Conservation (phyloP, 2,797 vertebrate species). For the Pseudopleuronectes americanus region DNA sequence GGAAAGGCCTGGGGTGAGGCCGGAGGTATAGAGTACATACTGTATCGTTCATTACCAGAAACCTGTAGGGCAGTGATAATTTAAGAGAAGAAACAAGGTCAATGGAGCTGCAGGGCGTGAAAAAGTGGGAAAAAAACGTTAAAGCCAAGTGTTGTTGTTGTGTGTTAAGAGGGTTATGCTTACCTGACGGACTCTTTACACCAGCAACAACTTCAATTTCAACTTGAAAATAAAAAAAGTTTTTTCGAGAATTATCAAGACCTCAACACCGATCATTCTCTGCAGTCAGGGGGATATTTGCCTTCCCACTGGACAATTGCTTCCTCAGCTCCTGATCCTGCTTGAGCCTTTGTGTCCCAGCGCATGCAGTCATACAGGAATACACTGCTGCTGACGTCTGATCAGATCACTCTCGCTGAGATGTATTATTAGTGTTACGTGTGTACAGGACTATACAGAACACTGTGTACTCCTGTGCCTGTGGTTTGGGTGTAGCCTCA, state of each 20-base stretch:
- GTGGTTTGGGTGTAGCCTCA: slow-evolving; percentile 72
- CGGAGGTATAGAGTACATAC: slow-evolving; percentile 6
- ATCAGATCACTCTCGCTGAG: background rate
- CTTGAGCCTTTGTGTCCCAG: background rate
- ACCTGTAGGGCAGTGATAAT: background rate
- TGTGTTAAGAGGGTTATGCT: background rate
- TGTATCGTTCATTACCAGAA: slow-evolving; percentile 20
- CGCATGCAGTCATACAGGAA: background rate
- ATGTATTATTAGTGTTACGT: background rate
- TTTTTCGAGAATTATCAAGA: too few species aligned
- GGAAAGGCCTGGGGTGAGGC: slow-evolving; percentile 17
- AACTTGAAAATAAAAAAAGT: background rate
- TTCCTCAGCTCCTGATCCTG: background rate
- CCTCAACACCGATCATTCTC: background rate
- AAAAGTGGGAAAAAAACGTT: background rate
- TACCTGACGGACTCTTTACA: background rate
- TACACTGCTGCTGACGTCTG: slow-evolving; percentile 5
- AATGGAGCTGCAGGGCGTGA: background rate
- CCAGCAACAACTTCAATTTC: background rate
- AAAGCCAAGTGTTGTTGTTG: background rate
- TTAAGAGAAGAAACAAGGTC: slow-evolving; percentile 2
- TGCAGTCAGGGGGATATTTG: background rate
- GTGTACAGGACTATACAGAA: slow-evolving; percentile 29
- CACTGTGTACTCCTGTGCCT: slow-evolving; percentile 32
- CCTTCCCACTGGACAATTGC: background rate